phyloP scores from a whole-genome alignment of 2,797 vertebrate species.

The Oreochromis grahami region DNA sequence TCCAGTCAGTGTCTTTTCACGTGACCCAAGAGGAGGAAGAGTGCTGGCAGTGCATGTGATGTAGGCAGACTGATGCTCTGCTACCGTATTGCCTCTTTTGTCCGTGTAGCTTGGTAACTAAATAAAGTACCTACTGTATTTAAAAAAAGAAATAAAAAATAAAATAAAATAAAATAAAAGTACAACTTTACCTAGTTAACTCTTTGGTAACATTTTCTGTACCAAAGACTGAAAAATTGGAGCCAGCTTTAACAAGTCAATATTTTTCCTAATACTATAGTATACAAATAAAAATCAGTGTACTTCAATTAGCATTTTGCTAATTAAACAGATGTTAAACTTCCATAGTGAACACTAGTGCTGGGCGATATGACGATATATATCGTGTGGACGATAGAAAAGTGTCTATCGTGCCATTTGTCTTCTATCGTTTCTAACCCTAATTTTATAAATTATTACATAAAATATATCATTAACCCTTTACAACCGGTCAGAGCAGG shows the following conservation, averaged over 20 bases:
- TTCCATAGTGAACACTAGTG: not conserved
- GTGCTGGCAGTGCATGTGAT: constrained; percentile 58
- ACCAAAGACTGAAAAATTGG: not conserved
- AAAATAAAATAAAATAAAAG: no score
- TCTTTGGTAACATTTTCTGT: not conserved
- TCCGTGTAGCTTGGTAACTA: not conserved
- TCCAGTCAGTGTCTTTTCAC: constrained; percentile 60
- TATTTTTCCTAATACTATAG: not conserved
- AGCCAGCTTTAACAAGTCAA: not conserved
- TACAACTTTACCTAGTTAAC: not conserved
- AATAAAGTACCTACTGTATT: not conserved
- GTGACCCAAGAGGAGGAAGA: constrained; percentile 61
- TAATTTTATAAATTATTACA: no score
- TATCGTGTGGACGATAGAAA: no score
- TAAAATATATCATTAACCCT: no score
- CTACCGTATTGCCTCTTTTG: not conserved
- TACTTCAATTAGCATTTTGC: not conserved
- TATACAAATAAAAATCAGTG: not conserved
- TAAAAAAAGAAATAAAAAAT: not conserved
- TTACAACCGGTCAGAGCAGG: no score
- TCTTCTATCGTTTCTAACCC: no score
- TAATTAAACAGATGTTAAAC: not conserved
- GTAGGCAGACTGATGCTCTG: constrained; percentile 2
- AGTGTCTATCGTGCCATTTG: no score
- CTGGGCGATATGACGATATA: no score